Base-by-base conservation (phyloP, 2,888 invertebrate genomes). In the Eristalis pertinax region DNA sequence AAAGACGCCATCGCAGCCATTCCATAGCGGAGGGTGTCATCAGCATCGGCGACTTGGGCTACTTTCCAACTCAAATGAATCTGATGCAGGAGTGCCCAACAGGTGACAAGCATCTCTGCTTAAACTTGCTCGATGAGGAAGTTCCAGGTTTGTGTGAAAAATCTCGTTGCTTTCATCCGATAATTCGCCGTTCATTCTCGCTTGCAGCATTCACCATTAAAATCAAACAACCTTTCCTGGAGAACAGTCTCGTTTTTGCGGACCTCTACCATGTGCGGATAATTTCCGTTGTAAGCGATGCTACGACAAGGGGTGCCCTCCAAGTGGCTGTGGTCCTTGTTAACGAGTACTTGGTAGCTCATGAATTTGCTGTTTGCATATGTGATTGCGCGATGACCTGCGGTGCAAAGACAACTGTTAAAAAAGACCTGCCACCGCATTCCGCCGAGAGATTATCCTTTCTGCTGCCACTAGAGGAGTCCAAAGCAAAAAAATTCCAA, bases 211-310 rank as follows among this genome's bases (percentile, higher is more conserved):
- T 90, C 68, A 90, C 81, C 58, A 89, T 92, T 4, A 91, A 91
- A 89, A 80, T 92, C 11, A 90, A 92, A 83, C 90, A 92, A 69
- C 91, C 92, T 7, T 92, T 92, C 64, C 84, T 89, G 3, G 90
- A 91, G 64, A 92, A 92, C 65, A 76, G 87, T 1, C 80, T 91
- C 8, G 63, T 90, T 2, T 68, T 79, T 8, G 41, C 41, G 10
- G 90, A 90, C 32, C 41, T 67, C 11, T 86, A 89, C 10, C 90
- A 87, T 29, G 89, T 91, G 1, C 91, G 91, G 60, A 90, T 92
- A 11, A 86, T 89, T 1, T 89, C 86, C 85, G 90, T 92, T 62
- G 75, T 91, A 11, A 90, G 90, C 22, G 92, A 92, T 84, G 91
- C 91, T 5, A 92, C 91, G 1, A 90, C 90, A n/a, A 90, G 87